Base-by-base conservation (phyloP, 2,113 vertebrate species). In the Noctilio leporinus region DNA sequence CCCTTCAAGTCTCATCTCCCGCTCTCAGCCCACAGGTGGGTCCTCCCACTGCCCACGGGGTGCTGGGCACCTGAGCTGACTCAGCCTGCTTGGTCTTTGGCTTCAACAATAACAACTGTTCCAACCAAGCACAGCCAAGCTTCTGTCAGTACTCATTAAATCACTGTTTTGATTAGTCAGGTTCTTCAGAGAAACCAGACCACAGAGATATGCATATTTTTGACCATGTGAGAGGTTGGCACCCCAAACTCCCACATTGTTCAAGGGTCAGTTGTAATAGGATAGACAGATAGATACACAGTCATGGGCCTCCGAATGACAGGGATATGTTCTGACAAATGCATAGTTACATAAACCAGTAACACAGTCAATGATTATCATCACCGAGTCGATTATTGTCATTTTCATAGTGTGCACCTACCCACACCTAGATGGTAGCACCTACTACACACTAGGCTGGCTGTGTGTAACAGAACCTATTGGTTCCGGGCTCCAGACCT, bases 21-120 rank as follows among this genome's bases (percentile, higher is more conserved):
- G 30, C 72, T 65, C 51, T 45, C 38, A 14, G 0, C 22, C 15
- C 40, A 20, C 16, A 49, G 30, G 57, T 19, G 16, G 65, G 7
- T 2, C 22, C 22, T 38, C 28, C 12, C 11, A 5, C 1, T 57
- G 2, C 33, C 62, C 47, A 0, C 7, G 22, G 43, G 20, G 38
- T 6, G 64, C 33, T 57, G 33, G 33, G 15, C 26, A 3, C n/a
- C 38, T 12, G 72, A 35, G 38, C 59, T 47, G 24, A 3, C 38
- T 45, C 26, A 28, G 20, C 35, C 35, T 19, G 3, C 73, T 75
- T 59, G 35, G 64, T 47, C 40, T 17, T 24, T 17, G 55, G 51
- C 28, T 2, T 3, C 17, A 38, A 33, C 11, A n/a, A 28, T 35
- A 12, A n/a, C 33, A 55, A 12, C 3, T 22, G 8, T 3, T 1